Base-by-base conservation (phyloP, 2,113 vertebrate genomes). In the Sminthopsis crassicaudata region DNA sequence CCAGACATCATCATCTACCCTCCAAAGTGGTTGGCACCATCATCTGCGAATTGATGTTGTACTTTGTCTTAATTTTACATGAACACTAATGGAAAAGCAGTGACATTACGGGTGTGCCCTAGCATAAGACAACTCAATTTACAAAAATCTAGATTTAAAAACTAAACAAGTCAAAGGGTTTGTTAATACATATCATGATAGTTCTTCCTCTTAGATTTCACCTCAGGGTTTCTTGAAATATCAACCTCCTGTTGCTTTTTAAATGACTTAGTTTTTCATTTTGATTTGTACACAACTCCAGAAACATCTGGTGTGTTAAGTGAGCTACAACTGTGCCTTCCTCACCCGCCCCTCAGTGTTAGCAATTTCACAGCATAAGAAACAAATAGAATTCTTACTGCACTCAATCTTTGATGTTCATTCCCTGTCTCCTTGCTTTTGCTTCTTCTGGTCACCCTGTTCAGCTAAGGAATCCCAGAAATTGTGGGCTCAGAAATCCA, bases 281-380 rank as follows among this genome's bases (percentile, higher is more conserved):
- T 94, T 76, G 92, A 36, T 92, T 67, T 89, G 52, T n/a, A 42
- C 51, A 92, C 46, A 52, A 57, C 84, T 95, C 91, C 51, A 93
- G 9, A 93, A 93, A 90, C 90, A 90, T n/a, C 90, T 30, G 50
- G 46, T 51, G 46, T 48, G 46, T 90, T 90, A 48, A 50, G 50
- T 55, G 67, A 84, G 3, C 26, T 92, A 30, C 16, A 8, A 27
- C 30, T 30, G 52, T 36, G 7, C 8, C n/a, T 95, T 51, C 53
- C 48, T 91, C 5, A 84, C 60, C 46, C 6, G 5, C 6, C 2
- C n/a, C 91, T n/a, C 30, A n/a, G n/a, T 88, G 48, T 96, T 22
- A 52, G 90, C 46, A 76, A 76, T 88, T 90, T 91, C 25, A 76
- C 57, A 26, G 27, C 53, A 84, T 42, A 76, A 53, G 67, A 46